These are phyloP conservation scores for Hemichromis elongatus DNA, from an alignment of 2,113 vertebrate genomes.

Conservation along the genomic window DNA sequence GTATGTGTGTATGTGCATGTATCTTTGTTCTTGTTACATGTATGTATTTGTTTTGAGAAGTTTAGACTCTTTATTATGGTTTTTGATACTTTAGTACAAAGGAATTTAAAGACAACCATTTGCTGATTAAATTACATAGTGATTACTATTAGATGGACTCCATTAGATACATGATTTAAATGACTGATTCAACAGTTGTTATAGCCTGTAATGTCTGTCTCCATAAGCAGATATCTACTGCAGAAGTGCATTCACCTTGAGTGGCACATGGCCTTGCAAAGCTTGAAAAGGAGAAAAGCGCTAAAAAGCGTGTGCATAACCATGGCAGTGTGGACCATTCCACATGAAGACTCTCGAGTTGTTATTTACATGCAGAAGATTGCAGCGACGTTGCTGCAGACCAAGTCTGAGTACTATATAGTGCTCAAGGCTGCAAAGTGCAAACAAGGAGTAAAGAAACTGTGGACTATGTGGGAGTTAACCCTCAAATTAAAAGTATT, in stretches of 20 bases:
- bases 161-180: neutral
- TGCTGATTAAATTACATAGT: neutral
- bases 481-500: neutral
- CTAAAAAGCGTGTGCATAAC: neutral
- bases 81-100: neutral
- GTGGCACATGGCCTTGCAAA: neutral
- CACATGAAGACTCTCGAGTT: neutral
- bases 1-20: neutral
- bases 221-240: neutral
- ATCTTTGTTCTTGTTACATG: conserved; percentile 1
- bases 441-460: neutral
- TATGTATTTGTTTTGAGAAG: conserved; percentile 32
- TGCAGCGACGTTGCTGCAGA: neutral
- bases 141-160: neutral
- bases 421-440: neutral
- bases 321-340: neutral
- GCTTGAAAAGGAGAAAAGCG: neutral
- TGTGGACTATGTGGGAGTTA: neutral
- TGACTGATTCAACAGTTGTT: neutral
- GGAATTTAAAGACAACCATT: neutral
- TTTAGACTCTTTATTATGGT: neutral
- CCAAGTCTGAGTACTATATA: neutral
- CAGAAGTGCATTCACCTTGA: neutral
- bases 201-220: neutral
- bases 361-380: neutral